phyloP scores from a whole-genome alignment of 1,140 invertebrate genomes.

The Leucophenga varia region DNA sequence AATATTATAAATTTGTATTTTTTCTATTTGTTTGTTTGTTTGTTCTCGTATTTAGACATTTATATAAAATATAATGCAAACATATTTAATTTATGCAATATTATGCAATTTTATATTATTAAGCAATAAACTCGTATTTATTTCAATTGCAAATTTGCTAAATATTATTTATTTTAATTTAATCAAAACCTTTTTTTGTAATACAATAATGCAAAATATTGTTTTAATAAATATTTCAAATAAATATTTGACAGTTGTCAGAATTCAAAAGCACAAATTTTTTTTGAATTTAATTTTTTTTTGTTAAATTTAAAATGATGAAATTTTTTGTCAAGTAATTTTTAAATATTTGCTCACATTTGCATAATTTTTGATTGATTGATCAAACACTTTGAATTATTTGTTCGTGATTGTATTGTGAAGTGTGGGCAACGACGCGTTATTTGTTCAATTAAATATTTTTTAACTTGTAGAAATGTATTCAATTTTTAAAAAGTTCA shows the following conservation, averaged over 20 bases:
- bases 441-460: neutral
- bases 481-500: no score
- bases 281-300: neutral
- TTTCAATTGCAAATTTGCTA: neutral
- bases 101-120: neutral
- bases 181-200: neutral
- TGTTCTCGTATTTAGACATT: neutral
- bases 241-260: neutral
- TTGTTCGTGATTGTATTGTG: no score
- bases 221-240: neutral
- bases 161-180: neutral
- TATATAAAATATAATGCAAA: neutral
- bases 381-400: no score
- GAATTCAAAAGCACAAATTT: neutral
- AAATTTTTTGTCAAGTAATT: neutral
- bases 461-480: neutral
- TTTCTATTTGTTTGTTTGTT: neutral
- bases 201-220: neutral
- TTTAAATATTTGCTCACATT: neutral
- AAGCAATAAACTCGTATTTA: neutral
- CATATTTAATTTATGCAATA: neutral
- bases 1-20: slow-evolving; percentile 15
- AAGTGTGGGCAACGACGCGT: neutral
- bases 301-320: neutral
- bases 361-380: no score